Evolutionary conservation across 2,888 invertebrate species (phyloP).

Genomic region (Drosophila parthenogenetica): DNA sequence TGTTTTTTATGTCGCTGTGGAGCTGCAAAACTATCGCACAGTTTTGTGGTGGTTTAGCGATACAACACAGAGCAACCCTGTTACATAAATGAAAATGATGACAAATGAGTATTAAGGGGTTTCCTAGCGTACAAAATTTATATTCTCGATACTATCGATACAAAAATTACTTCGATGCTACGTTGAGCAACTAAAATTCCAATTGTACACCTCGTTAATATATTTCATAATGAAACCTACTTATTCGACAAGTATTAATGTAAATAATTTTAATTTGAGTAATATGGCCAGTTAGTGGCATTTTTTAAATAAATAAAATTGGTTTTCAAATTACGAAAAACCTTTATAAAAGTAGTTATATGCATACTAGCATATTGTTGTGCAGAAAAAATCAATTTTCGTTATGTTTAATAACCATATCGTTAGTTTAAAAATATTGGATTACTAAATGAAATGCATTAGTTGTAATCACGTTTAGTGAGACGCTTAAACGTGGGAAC

Average conservation of each 20-base stretch:
- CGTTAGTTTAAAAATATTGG: too few species aligned
- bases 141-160: neutral
- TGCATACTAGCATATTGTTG: too few species aligned
- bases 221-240: neutral
- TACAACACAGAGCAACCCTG: constrained; percentile 17
- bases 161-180: neutral
- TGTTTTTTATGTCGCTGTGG: constrained; percentile 60
- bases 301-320: too few species aligned
- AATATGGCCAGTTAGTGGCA: too few species aligned
- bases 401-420: neutral
- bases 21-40: constrained; percentile 56
- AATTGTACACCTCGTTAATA: neutral
- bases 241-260: too few species aligned
- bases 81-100: neutral
- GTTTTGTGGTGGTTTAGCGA: constrained; percentile 42
- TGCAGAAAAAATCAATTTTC: neutral
- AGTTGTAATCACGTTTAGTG: neutral
- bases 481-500: neutral
- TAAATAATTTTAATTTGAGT: neutral
- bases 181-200: neutral
- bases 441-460: too few species aligned
- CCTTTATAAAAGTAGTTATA: neutral
- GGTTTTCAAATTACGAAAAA: too few species aligned
- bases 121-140: neutral
- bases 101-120: neutral